These are phyloP conservation scores for Pygmarrhopalites habei DNA, from an alignment of 1,140 invertebrate genomes.

Conservation along the genomic window DNA sequence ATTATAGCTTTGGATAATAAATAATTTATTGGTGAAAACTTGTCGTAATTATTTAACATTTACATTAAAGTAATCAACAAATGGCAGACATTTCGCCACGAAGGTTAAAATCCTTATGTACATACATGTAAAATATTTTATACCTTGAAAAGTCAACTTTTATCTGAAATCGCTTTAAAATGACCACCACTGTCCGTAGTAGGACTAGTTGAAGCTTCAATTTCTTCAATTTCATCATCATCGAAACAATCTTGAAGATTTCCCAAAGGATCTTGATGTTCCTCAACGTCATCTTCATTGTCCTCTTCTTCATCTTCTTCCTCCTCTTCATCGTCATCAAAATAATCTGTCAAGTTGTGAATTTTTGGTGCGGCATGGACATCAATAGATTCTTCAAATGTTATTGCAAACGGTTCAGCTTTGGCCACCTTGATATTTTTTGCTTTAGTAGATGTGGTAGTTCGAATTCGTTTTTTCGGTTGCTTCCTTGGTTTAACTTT, in stretches of 20 bases:
- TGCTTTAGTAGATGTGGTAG: background rate
- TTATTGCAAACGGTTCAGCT: background rate
- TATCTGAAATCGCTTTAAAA: no score
- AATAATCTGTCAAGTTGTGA: background rate
- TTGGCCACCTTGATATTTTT: background rate
- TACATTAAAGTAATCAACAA: no score
- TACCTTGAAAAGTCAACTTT: no score
- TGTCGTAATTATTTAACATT: no score
- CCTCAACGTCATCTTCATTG: background rate
- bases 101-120: no score
- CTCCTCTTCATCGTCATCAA: conserved; percentile 16
- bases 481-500: background rate
- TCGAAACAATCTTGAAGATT: background rate
- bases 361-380: background rate
- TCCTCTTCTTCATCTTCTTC: background rate
- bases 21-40: no score
- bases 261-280: background rate
- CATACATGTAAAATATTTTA: no score
- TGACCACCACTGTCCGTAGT: no score
- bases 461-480: background rate
- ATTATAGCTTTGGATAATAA: no score
- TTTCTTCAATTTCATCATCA: conserved; percentile 5
- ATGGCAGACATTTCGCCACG: no score
- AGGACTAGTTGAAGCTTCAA: no score
- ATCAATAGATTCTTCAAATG: background rate